Percentiles rank a stretch among this genome's conserved stretches.
Evolutionary conservation across 2,113 vertebrate species (phyloP).

Genomic region (Peromyscus maniculatus): DNA sequence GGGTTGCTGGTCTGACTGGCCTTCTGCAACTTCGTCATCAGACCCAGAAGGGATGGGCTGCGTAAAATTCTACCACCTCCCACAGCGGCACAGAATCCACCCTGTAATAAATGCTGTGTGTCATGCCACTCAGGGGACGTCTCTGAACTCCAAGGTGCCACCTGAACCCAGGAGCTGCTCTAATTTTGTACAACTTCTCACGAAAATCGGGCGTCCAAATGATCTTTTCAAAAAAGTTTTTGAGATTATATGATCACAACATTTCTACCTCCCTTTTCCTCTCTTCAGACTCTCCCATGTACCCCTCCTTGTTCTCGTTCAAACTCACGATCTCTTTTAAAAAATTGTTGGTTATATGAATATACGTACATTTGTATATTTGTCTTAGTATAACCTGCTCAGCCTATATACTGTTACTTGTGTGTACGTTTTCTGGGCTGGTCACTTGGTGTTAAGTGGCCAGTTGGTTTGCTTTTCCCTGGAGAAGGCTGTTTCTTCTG

Average conservation of each 20-base stretch:
- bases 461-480: neutral
- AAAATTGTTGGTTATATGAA: neutral
- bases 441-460: neutral
- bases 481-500: neutral
- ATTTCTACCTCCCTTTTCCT: neutral
- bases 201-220: neutral
- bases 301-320: neutral
- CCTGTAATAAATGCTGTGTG: neutral
- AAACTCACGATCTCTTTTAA: neutral
- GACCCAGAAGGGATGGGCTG: neutral
- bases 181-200: neutral
- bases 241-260: neutral
- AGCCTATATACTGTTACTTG: neutral
- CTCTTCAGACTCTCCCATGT: neutral
- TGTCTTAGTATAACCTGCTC: neutral
- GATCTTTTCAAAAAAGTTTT: neutral
- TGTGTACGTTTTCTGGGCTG: neutral
- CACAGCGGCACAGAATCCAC: neutral
- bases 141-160: neutral
- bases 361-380: neutral
- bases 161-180: neutral
- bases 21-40: neutral
- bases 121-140: neutral
- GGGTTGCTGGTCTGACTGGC: neutral
- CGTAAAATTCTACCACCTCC: neutral